phyloP scores from a whole-genome alignment of 2,888 invertebrate species.

The Tenthredo distinguenda region DNA sequence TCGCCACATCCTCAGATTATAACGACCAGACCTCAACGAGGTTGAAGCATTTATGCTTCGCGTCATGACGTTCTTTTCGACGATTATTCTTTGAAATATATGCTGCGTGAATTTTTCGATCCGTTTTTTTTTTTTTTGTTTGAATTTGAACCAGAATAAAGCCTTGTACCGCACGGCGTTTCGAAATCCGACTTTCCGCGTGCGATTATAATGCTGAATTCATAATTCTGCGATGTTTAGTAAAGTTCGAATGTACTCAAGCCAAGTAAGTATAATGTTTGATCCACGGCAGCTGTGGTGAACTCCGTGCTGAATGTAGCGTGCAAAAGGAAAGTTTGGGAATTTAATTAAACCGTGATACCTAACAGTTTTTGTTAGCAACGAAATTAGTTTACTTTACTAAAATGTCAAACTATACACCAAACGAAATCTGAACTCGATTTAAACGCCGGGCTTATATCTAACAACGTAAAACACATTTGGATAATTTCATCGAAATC shows the following conservation, averaged over 20 bases:
- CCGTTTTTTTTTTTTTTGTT: neutral
- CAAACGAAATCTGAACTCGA: conserved; percentile 13
- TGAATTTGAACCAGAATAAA: neutral
- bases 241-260: neutral
- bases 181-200: neutral
- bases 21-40: neutral
- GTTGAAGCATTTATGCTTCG: neutral
- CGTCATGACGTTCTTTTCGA: neutral
- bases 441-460: neutral
- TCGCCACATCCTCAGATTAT: conserved; percentile 15
- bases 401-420: neutral
- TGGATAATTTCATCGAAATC: neutral
- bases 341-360: conserved; percentile 41
- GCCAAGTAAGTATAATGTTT: conserved; percentile 4
- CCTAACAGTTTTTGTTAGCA: conserved; percentile 25
- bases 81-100: neutral
- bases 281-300: neutral
- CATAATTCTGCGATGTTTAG: neutral
- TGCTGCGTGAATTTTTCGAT: neutral
- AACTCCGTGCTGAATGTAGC: conserved; percentile 18
- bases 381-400: conserved; percentile 12
- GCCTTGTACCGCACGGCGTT: neutral
- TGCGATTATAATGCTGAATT: neutral
- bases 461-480: neutral
- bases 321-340: conserved; percentile 39